A percentile compares a stretch with the other conserved stretches of the same genome.
phyloP scores from a whole-genome alignment of 2,113 vertebrate species.

The Boleophthalmus pectinirostris region DNA sequence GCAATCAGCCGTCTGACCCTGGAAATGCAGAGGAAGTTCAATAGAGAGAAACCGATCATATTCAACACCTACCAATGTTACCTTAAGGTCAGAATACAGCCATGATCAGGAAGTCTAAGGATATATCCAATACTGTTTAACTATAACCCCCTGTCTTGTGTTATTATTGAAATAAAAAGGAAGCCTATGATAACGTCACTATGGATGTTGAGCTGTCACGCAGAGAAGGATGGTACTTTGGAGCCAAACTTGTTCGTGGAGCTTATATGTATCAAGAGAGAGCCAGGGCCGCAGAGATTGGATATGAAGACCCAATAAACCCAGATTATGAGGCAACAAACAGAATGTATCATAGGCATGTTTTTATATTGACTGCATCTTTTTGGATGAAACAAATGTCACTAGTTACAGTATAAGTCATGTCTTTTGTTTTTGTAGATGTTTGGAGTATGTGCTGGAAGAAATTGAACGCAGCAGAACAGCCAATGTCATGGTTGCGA shows the following conservation, averaged over 20 bases:
- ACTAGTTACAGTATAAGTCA: too few relatives aligned
- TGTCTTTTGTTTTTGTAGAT: slow-evolving; percentile 71
- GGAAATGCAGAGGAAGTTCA: slow-evolving; percentile 90
- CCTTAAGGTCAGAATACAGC: slow-evolving; percentile 79
- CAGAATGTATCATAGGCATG: slow-evolving; percentile 85
- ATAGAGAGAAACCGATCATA: slow-evolving; percentile 80
- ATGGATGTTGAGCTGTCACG: slow-evolving; percentile 86
- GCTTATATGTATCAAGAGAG: slow-evolving; percentile 96
- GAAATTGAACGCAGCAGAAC: slow-evolving; percentile 81
- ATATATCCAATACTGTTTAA: not conserved
- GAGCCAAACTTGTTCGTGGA: slow-evolving; percentile 90
- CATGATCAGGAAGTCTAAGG: not conserved
- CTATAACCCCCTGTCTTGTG: not conserved
- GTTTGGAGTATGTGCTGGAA: slow-evolving; percentile 88
- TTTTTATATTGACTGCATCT: not conserved
- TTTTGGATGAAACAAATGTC: not conserved
- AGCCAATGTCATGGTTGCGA: slow-evolving; percentile 90
- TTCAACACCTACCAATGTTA: slow-evolving; percentile 98
- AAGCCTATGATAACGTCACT: slow-evolving; percentile 86
- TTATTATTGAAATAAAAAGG: slow-evolving; percentile 66
- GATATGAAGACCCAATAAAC: slow-evolving; percentile 92
- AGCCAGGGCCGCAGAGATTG: slow-evolving; percentile 80
- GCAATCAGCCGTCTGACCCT: slow-evolving; percentile 89
- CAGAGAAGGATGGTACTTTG: slow-evolving; percentile 89
- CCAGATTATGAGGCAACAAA: slow-evolving; percentile 87